A percentile compares a stretch with the other conserved stretches of the same genome.
phyloP scores from a whole-genome alignment of 1,140 invertebrate species.

The Apis florea region DNA sequence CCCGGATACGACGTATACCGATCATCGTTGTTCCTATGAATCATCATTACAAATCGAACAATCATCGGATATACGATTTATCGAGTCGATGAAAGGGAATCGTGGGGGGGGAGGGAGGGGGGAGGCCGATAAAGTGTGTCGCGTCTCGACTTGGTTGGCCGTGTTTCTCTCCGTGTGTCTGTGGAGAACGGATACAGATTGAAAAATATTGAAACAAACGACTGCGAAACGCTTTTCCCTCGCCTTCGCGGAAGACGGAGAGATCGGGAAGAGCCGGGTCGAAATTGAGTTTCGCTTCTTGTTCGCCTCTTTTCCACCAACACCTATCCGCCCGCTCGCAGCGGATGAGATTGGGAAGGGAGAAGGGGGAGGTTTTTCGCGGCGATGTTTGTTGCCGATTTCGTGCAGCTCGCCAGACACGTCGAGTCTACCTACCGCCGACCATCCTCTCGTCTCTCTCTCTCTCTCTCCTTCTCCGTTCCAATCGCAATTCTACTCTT shows the following conservation, averaged over 20 bases:
- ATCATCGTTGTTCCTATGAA: too few relatives aligned
- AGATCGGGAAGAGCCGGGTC: not conserved
- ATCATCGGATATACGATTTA: too few relatives aligned
- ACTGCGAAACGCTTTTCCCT: constrained; percentile 20
- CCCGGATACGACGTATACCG: too few relatives aligned
- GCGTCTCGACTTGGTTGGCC: not conserved
- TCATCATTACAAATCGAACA: too few relatives aligned
- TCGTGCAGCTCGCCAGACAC: constrained; percentile 33
- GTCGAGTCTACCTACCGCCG: constrained; percentile 21
- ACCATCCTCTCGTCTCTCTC: constrained; percentile 13
- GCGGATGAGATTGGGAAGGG: constrained; percentile 34
- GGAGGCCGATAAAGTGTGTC: not conserved
- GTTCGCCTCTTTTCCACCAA: constrained; percentile 49
- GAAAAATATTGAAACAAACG: constrained; percentile 40
- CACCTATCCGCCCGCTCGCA: not conserved
- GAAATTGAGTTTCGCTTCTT: constrained; percentile 61
- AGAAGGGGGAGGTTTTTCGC: constrained; percentile 37
- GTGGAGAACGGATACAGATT: not conserved
- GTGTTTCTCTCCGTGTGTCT: not conserved
- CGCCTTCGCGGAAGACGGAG: constrained; percentile 14
- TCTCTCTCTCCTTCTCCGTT: constrained; percentile 15
- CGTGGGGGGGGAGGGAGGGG: too few relatives aligned
- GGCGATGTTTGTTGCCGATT: constrained; percentile 58
- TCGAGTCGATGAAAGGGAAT: not conserved
- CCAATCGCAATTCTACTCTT: not conserved